These are phyloP conservation scores for Papilio protenor DNA, from an alignment of 2,888 invertebrate genomes.

Conservation along the genomic window DNA sequence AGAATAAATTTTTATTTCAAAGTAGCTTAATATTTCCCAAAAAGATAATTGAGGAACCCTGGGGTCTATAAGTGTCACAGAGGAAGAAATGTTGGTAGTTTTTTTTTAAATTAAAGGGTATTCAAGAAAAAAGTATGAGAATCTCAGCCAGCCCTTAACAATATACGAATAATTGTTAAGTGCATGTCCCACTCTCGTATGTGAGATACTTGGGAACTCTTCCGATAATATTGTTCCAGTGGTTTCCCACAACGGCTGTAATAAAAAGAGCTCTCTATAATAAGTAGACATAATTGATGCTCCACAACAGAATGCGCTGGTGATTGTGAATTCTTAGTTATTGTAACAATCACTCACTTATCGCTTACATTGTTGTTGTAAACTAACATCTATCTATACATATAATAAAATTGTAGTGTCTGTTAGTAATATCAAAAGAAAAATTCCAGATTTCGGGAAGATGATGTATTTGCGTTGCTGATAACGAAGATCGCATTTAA, in stretches of 20 bases:
- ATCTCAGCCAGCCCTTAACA: constrained; percentile 29
- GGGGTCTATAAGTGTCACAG: too few species aligned
- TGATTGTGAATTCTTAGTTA: constrained; percentile 46
- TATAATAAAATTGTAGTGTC: background rate
- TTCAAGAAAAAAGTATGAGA: background rate
- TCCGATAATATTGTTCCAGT: constrained; percentile 78
- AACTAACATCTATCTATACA: background rate
- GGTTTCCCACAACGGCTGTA: constrained; percentile 68
- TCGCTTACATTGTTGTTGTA: background rate
- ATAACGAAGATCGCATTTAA: too few species aligned
- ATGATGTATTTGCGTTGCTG: too few species aligned
- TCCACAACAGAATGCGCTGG: constrained; percentile 49
- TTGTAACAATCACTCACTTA: constrained; percentile 9
- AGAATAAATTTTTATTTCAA: background rate
- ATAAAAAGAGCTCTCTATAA: constrained; percentile 73
- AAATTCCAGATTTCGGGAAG: too few species aligned
- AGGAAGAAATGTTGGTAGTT: background rate
- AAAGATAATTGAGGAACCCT: background rate
- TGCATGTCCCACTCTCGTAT: constrained; percentile 42
- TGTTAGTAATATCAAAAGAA: too few species aligned
- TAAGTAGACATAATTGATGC: constrained; percentile 62
- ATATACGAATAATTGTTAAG: constrained; percentile 38
- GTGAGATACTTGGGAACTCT: constrained; percentile 52
- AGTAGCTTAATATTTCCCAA: background rate
- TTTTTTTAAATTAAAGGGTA: too few species aligned